These are phyloP conservation scores for Myiotriccus ornatus DNA, from an alignment of 2,797 vertebrate genomes.

Conservation along the genomic window DNA sequence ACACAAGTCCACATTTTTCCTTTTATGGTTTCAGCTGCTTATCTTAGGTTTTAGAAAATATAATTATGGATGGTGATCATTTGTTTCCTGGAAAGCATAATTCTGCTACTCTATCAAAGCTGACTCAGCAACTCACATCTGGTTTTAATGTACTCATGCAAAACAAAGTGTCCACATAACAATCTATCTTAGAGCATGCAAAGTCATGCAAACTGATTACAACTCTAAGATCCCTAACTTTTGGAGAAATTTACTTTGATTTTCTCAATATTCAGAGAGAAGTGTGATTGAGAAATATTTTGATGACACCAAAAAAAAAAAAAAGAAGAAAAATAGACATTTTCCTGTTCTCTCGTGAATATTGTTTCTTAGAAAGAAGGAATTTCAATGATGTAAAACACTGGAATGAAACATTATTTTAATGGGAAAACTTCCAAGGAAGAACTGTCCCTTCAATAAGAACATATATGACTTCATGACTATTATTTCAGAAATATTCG, in stretches of 20 bases:
- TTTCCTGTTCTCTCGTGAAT: background rate
- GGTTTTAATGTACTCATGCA: background rate
- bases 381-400: background rate
- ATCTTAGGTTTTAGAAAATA: constrained; percentile 7
- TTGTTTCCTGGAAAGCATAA: constrained; percentile 17
- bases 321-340: background rate
- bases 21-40: background rate
- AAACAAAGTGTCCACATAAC: background rate
- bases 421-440: background rate
- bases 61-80: background rate
- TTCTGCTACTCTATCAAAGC: background rate
- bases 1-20: background rate
- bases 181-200: background rate
- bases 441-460: background rate
- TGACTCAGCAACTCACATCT: constrained; percentile 7
- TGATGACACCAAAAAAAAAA: background rate
- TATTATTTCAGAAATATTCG: background rate
- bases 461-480: background rate
- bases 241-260: background rate
- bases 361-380: background rate
- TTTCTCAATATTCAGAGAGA: background rate
- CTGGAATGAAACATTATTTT: background rate
- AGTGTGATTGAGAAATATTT: background rate
- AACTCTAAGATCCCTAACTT: background rate
- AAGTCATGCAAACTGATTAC: background rate